phyloP scores from a whole-genome alignment of 2,113 vertebrate species.

The Pogona vitticeps region DNA sequence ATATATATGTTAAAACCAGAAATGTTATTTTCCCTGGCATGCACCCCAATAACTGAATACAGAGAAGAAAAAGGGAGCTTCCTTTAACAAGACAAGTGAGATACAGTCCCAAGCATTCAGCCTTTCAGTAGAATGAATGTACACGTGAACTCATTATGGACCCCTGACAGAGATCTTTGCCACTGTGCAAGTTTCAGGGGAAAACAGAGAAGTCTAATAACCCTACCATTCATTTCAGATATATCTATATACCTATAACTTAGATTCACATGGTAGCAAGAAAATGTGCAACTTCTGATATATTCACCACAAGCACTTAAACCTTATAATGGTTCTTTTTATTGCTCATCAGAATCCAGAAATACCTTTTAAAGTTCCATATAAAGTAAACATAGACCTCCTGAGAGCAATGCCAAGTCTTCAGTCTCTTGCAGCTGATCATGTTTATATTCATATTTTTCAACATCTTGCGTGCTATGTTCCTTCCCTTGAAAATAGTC shows the following conservation, averaged over 20 bases:
- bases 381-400: too few relatives aligned
- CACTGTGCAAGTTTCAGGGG: constrained; percentile 33
- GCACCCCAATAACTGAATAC: constrained; percentile 11
- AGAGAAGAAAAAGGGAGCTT: constrained; percentile 15
- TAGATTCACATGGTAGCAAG: constrained; percentile 4
- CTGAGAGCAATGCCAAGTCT: neutral
- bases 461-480: too few relatives aligned
- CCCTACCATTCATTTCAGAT: constrained; percentile 31
- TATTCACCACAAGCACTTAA: constrained; percentile 26
- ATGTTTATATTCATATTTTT: too few relatives aligned
- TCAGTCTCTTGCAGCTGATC: too few relatives aligned
- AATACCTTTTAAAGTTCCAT: too few relatives aligned
- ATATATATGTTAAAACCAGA: too few relatives aligned
- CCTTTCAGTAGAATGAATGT: constrained; percentile 46
- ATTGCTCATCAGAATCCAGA: constrained; percentile 22
- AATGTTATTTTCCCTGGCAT: too few relatives aligned
- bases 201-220: constrained; percentile 45
- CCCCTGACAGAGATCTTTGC: constrained; percentile 30
- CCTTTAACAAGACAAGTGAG: constrained; percentile 49
- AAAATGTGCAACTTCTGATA: constrained; percentile 29
- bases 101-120: constrained; percentile 10
- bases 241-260: neutral
- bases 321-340: constrained; percentile 34
- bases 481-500: too few relatives aligned
- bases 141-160: constrained; percentile 57